Percentiles rank a stretch among this genome's conserved stretches.
Conservation (phyloP, 2,888 invertebrate species). For the Apantesis nais region DNA sequence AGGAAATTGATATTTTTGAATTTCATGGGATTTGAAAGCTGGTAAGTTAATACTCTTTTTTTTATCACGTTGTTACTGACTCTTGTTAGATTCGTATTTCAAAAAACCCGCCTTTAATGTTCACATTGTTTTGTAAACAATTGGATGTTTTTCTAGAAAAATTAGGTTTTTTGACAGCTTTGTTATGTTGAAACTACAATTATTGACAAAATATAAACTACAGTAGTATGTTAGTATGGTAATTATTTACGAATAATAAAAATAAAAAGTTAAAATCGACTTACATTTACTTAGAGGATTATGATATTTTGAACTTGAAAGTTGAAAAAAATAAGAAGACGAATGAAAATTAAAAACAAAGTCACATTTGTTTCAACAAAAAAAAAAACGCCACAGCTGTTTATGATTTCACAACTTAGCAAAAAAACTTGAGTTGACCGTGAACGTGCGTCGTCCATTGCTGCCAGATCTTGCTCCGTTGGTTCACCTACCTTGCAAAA, state of each 20-base stretch:
- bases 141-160: neutral
- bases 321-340: neutral
- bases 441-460: conserved; percentile 37
- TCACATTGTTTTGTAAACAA: neutral
- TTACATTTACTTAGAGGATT: neutral
- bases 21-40: no score
- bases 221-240: no score
- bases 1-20: no score
- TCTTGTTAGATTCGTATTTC: neutral
- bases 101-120: conserved; percentile 2
- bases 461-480: conserved; percentile 40
- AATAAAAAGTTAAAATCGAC: neutral
- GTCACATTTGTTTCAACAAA: neutral
- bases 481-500: conserved; percentile 54
- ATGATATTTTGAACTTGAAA: neutral
- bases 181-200: neutral
- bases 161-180: neutral
- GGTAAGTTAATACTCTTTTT: no score
- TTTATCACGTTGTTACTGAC: neutral
- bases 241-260: neutral
- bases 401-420: conserved; percentile 29
- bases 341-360: no score
- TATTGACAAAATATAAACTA: no score
- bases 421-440: conserved; percentile 28
- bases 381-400: conserved; percentile 6